These are phyloP conservation scores for Anhinga anhinga DNA, from an alignment of 2,113 vertebrate genomes.

Conservation along the genomic window DNA sequence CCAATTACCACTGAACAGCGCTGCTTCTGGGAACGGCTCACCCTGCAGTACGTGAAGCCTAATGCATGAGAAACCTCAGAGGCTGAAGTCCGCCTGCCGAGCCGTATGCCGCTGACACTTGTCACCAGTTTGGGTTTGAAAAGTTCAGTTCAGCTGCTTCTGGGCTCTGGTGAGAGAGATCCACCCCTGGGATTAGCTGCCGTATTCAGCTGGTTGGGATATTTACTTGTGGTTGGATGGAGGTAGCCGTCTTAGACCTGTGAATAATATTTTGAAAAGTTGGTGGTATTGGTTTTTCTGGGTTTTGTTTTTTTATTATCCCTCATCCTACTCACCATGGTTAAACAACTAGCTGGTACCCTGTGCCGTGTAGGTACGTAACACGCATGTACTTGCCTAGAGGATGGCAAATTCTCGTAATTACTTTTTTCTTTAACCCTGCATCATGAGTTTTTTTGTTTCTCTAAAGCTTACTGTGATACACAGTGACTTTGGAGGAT, in stretches of 20 bases:
- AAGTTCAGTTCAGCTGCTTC: conserved; percentile 32
- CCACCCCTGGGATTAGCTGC: background rate
- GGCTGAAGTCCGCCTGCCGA: background rate
- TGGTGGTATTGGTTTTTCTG: background rate
- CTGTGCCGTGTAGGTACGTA: background rate
- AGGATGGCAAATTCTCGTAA: background rate
- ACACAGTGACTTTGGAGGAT: background rate
- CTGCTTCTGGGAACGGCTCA: conserved; percentile 57
- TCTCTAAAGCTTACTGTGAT: background rate
- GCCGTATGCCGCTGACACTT: background rate
- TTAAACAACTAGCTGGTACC: background rate
- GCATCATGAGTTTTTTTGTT: background rate
- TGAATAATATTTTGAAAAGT: background rate
- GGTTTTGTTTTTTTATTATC: background rate
- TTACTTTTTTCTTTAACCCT: background rate
- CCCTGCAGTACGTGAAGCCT: conserved; percentile 21
- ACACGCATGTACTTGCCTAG: background rate
- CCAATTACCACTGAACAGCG: conserved; percentile 56
- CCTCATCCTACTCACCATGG: background rate
- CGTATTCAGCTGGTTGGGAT: background rate
- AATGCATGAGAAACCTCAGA: background rate
- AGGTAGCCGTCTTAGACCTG: background rate
- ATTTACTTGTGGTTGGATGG: background rate
- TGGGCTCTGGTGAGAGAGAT: background rate
- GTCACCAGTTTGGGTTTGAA: conserved; percentile 2